Evolutionary conservation across 1,140 invertebrate genomes (phyloP), one percentile per base, ranked within the genome.

Genomic region (Notospermus geniculatus): DNA sequence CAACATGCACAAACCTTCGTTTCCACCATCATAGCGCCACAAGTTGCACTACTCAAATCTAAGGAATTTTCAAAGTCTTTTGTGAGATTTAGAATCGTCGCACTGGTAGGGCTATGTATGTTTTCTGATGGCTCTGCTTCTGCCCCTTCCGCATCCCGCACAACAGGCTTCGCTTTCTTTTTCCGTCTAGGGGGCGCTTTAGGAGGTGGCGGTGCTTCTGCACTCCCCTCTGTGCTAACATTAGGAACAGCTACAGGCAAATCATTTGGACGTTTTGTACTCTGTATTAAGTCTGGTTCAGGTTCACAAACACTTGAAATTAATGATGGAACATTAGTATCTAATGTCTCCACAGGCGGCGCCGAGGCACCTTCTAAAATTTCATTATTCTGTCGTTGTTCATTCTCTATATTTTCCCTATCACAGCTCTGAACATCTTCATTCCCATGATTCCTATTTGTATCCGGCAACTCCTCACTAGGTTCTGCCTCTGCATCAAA

Each of bases 281-380:
- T 95, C 54, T 91, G 91, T 62, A 97, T 92, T 67, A 97, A 90
- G 83, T 97, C 93, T 27, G 93, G 93, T 79, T 95, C 92, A 79
- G 77, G 60, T 36, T 60, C 59, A 60, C 32, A 58, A 17, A 55
- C 53, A 46, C 50, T 65, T 36, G 60, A 60, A 23, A 52, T 60
- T 43, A 55, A 57, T 27, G 63, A 54, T 15, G 45, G 23, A 13
- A 54, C 65, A 50, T 59, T 30, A 19, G 64, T 19, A 41, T 60
- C 54, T 29, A 52, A n/a, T 25, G 57, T 19, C 45, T 60, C 56
- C 46, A 36, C 17, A 52, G 19, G 28, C 46, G 15, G 29, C 30
- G 30, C 25, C 56, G 57, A 54, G n/a, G 30, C 23, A 28, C 50
- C 23, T 13, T 54, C 27, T 28, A 54, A 25, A 54, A 4, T n/a